Conservation (phyloP, 2,113 vertebrate species). For the Dicentrarchus labrax region DNA sequence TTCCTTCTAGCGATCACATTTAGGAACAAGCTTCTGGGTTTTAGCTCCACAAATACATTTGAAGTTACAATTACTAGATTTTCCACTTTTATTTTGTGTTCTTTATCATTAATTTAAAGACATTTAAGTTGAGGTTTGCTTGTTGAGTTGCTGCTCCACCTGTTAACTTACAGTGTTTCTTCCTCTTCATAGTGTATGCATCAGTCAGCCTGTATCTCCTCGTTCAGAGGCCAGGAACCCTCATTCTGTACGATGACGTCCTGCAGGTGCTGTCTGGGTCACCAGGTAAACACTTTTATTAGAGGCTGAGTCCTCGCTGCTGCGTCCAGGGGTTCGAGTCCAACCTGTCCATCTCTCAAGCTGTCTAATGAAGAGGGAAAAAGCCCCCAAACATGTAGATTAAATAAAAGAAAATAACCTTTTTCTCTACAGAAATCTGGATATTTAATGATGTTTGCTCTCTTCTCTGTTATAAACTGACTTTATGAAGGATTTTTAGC, state of each 20-base stretch:
- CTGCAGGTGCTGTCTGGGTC: conserved; percentile 95
- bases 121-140: too few relatives aligned
- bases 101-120: too few relatives aligned
- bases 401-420: background rate
- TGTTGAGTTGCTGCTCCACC: background rate
- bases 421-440: background rate
- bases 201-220: conserved; percentile 95
- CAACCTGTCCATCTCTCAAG: too few relatives aligned
- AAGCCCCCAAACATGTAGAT: too few relatives aligned
- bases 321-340: too few relatives aligned
- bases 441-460: background rate
- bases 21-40: too few relatives aligned
- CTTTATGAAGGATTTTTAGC: background rate
- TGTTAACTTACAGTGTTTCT: background rate
- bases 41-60: too few relatives aligned
- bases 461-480: background rate
- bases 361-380: too few relatives aligned
- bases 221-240: conserved; percentile 92
- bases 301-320: too few relatives aligned
- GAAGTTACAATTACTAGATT: too few relatives aligned
- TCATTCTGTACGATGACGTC: conserved; percentile 95
- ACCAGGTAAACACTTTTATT: conserved; percentile 85
- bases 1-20: too few relatives aligned
- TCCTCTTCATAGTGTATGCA: conserved; percentile 88
- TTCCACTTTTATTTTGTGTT: too few relatives aligned